Conservation (phyloP, 1,140 invertebrate genomes). For the Panagrolaimus sp. region DNA sequence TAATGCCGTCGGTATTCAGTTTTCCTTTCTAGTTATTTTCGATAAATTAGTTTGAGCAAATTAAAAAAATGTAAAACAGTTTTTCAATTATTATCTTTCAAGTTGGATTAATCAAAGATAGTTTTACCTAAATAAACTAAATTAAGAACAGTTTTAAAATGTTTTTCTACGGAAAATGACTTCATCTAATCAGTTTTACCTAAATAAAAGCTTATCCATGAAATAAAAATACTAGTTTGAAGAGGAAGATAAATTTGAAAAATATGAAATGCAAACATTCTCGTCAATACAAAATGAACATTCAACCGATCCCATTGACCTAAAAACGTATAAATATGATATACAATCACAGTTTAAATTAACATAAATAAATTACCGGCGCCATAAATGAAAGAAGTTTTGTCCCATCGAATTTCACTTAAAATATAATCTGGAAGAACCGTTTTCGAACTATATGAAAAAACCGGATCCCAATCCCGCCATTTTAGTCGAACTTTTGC, state of each 20-base stretch:
- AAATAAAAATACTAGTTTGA: constrained; percentile 16
- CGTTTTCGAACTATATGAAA: constrained; percentile 7
- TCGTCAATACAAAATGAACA: neutral
- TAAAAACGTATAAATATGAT: neutral
- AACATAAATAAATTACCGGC: constrained; percentile 31
- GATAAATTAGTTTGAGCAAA: too few species aligned
- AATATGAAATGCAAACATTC: constrained; percentile 10
- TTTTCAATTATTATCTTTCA: too few species aligned
- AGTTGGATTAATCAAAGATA: too few species aligned
- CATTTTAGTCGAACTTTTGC: constrained; percentile 28
- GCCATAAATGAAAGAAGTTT: constrained; percentile 15
- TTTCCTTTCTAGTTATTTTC: too few species aligned
- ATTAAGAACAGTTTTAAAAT: too few species aligned
- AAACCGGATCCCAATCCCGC: constrained; percentile 16
- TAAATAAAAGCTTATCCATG: constrained; percentile 18
- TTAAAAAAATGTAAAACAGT: too few species aligned
- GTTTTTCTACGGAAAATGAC: too few species aligned
- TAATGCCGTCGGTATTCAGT: too few species aligned
- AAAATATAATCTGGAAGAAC: constrained; percentile 22
- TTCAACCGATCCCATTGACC: neutral
- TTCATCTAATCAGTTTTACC: too few species aligned
- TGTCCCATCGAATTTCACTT: constrained; percentile 17
- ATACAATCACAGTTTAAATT: neutral
- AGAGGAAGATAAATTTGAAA: constrained; percentile 20
- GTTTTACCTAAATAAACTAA: too few species aligned